phyloP scores from a whole-genome alignment of 2,888 invertebrate genomes.

The Coelinius sp. region DNA sequence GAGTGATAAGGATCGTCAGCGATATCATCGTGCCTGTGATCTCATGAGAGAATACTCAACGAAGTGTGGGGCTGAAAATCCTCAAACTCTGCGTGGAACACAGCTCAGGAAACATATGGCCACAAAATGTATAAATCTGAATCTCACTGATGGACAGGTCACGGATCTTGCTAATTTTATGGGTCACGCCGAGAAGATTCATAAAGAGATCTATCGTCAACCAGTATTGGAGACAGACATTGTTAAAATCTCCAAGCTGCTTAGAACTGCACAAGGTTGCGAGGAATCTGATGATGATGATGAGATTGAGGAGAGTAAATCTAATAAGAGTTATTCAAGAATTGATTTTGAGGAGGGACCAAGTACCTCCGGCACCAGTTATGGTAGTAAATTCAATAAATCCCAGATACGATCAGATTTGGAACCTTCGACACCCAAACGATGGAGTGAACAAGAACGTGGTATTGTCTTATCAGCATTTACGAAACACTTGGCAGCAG shows the following conservation, averaged over 20 bases:
- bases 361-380: background rate
- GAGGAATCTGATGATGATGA: constrained; percentile 18
- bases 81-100: constrained; percentile 47
- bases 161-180: constrained; percentile 42
- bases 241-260: constrained; percentile 48
- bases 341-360: background rate
- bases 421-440: background rate
- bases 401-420: background rate
- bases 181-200: constrained; percentile 43
- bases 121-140: constrained; percentile 39
- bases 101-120: constrained; percentile 45
- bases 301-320: background rate
- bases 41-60: constrained; percentile 48
- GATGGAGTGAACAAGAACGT: constrained; percentile 31
- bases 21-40: constrained; percentile 49
- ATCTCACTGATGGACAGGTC: constrained; percentile 36
- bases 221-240: constrained; percentile 50
- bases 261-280: constrained; percentile 47
- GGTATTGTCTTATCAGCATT: constrained; percentile 32
- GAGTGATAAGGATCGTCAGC: constrained; percentile 17
- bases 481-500: background rate
- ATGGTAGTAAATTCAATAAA: background rate
- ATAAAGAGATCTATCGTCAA: constrained; percentile 48
- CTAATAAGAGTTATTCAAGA: background rate
- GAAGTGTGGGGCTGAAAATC: constrained; percentile 50